Conservation (phyloP, 2,113 vertebrate genomes). For the Laterallus jamaicensis region DNA sequence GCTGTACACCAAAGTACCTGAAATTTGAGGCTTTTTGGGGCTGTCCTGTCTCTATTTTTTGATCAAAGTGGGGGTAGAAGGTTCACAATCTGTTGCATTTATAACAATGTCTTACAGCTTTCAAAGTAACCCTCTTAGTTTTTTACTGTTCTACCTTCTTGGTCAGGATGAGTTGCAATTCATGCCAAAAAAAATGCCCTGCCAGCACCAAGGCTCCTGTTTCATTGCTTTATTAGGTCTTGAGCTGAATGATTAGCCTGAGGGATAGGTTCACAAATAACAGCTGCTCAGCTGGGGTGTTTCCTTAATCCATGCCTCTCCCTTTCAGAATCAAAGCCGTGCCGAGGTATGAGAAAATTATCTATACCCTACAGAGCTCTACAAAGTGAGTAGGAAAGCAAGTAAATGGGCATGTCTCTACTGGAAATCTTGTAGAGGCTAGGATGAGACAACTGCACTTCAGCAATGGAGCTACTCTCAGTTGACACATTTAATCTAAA, state of each 20-base stretch:
- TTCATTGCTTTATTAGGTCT: constrained; percentile 45
- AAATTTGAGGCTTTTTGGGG: background rate
- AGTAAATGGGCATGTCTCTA: background rate
- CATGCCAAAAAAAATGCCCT: constrained; percentile 33
- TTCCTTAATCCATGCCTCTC: constrained; percentile 47
- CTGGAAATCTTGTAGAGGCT: background rate
- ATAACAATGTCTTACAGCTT: background rate
- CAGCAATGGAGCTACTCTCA: background rate
- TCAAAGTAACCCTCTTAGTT: background rate
- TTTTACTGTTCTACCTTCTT: background rate
- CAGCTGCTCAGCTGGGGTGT: constrained; percentile 51
- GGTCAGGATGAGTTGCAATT: background rate
- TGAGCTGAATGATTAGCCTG: constrained; percentile 34
- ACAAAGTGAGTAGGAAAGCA: background rate
- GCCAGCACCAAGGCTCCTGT: constrained; percentile 2
- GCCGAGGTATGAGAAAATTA: background rate
- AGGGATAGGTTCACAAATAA: constrained; percentile 44
- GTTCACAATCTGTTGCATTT: background rate
- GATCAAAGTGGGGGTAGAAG: background rate
- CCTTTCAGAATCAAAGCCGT: constrained; percentile 38
- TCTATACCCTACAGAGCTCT: constrained; percentile 1
- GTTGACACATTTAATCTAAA: constrained; percentile 17
- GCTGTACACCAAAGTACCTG: background rate
- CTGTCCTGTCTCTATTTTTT: background rate
- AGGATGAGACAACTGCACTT: background rate